These are phyloP conservation scores for Recurvirostra avosetta DNA, from an alignment of 2,113 vertebrate genomes.

Conservation along the genomic window DNA sequence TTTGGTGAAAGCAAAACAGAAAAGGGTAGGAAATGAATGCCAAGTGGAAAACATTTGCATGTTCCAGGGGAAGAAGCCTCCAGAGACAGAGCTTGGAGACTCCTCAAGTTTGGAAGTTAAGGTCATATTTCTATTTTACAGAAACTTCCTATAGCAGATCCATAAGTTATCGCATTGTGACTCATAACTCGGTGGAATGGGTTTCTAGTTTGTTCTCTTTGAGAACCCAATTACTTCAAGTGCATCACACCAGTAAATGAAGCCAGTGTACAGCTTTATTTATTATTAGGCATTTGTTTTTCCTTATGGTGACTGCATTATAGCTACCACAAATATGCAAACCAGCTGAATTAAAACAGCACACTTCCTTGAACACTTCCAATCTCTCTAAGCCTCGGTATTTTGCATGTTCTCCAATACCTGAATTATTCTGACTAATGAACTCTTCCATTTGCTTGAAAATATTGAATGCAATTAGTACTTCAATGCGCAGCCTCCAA, in stretches of 20 bases:
- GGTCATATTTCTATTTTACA: neutral
- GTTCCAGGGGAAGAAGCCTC: neutral
- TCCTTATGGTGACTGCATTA: neutral
- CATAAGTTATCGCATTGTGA: neutral
- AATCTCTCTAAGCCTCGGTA: neutral
- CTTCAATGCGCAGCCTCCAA: neutral
- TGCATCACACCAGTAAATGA: constrained; percentile 18
- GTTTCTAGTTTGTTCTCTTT: constrained; percentile 2
- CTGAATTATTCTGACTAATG: constrained; percentile 34
- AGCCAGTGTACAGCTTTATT: constrained; percentile 14
- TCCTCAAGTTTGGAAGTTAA: neutral
- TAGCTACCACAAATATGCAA: neutral
- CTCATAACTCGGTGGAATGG: neutral
- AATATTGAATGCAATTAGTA: constrained; percentile 30
- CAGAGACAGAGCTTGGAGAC: neutral
- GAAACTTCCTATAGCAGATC: neutral
- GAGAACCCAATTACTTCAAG: constrained; percentile 42
- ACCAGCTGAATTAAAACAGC: constrained; percentile 6
- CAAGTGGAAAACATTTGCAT: neutral
- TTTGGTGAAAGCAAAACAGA: constrained; percentile 6
- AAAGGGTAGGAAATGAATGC: neutral
- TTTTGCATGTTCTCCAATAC: neutral
- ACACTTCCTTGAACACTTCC: neutral
- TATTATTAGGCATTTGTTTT: constrained; percentile 35
- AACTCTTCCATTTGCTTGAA: constrained; percentile 18